phyloP scores from a whole-genome alignment of 2,797 vertebrate species.

The Syngnathus rostellatus region DNA sequence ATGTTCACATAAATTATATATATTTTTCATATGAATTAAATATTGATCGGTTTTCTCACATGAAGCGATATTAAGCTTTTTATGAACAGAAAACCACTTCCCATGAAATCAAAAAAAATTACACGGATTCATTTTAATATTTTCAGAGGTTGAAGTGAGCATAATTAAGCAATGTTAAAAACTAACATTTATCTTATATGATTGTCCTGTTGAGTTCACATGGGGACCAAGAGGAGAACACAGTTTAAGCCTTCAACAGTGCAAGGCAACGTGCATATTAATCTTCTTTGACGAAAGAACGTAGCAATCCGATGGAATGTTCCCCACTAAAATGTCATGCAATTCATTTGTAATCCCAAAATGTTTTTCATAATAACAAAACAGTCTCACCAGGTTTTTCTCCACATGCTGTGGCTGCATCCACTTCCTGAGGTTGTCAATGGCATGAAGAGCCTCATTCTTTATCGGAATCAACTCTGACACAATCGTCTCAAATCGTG shows the following conservation, averaged over 20 bases:
- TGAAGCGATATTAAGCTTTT: too few species aligned
- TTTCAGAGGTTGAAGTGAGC: too few species aligned
- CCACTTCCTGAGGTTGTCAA: constrained; percentile 69
- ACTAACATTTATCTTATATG: too few species aligned
- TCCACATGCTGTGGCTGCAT: constrained; percentile 68
- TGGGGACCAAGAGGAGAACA: not conserved
- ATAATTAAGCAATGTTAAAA: too few species aligned
- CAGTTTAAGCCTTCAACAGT: constrained; percentile 18
- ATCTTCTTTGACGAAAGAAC: constrained; percentile 58
- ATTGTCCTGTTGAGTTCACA: not conserved
- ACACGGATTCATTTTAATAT: too few species aligned
- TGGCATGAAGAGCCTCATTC: constrained; percentile 68
- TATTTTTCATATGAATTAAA: too few species aligned
- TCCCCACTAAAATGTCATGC: constrained; percentile 16
- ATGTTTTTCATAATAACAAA: constrained; percentile 1
- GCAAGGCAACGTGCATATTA: constrained; percentile 33
- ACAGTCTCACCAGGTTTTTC: constrained; percentile 62
- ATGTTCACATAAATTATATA: too few species aligned
- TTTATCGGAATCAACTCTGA: constrained; percentile 68
- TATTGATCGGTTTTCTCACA: too few species aligned
- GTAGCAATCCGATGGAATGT: constrained; percentile 24
- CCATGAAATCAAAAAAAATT: too few species aligned
- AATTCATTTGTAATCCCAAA: constrained; percentile 24
- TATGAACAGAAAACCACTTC: too few species aligned
- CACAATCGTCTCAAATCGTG: constrained; percentile 68